phyloP scores from a whole-genome alignment of 1,140 invertebrate species.

The Ctenoplectra terminalis region DNA sequence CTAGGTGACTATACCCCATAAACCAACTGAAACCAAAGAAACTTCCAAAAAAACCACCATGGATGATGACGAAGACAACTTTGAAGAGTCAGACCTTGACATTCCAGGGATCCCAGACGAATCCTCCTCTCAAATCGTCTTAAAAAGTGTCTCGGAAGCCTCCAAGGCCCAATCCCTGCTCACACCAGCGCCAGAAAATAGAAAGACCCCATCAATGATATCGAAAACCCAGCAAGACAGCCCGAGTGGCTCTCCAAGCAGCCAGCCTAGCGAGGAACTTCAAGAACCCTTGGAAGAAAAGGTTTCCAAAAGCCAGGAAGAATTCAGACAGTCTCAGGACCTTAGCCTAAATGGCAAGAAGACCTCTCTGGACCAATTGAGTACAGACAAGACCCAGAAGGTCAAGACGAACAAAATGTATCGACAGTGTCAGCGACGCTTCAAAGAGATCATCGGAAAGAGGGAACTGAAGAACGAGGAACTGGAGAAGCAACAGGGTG shows the following conservation, averaged over 20 bases:
- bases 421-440: slow-evolving; percentile 60
- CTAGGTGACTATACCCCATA: too few species aligned
- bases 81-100: background rate
- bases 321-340: background rate
- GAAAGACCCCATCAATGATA: background rate
- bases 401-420: background rate
- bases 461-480: slow-evolving; percentile 85
- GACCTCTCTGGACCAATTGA: background rate
- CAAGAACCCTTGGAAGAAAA: background rate
- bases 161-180: background rate
- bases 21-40: background rate
- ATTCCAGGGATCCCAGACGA: background rate
- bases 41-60: background rate
- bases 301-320: background rate
- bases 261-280: too few species aligned
- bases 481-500: slow-evolving; percentile 84
- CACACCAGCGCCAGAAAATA: background rate
- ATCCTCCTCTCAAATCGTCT: too few species aligned
- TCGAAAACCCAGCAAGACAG: background rate
- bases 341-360: background rate
- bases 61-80: background rate
- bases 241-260: background rate
- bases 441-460: slow-evolving; percentile 80
- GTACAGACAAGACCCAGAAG: background rate
- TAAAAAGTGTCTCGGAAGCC: background rate